Base-by-base conservation (phyloP, 2,888 invertebrate species). In the Hypomecis punctinalis region DNA sequence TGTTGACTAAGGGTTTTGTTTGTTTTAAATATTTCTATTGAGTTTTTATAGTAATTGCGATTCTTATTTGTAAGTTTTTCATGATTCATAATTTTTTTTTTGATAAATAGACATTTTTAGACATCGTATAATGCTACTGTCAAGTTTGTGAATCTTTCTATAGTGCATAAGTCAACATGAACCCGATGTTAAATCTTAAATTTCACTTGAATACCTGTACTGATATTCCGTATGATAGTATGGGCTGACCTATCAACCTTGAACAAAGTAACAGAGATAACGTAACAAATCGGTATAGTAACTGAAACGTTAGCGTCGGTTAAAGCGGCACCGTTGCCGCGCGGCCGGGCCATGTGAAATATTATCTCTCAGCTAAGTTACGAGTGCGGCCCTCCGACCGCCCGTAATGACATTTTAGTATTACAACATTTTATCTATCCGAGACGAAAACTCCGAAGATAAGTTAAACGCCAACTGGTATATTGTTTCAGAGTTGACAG, bases 401-500 rank as follows among this genome's bases (percentile, higher is more conserved):
- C 86, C 85, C 88, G 87, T 90, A 91, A 92, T 92, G 91, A 91
- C 91, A 91, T 91, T 92, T 92, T 90, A 91, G 90, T 91, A 89
- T 88, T 91, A 91, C 90, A 91, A 89, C 90, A 87, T 85, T 89
- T 90, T 92, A 92, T 92, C 91, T 90, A 88, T 83, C 85, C 83
- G 84, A 87, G 87, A 89, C 89, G 89, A 91, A 90, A 91, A 91
- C 86, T 89, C 81, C 80, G 76, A 74, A 92, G 92, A 91, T 92
- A 91, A 91, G 84, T 89, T 91, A 91, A 92, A 91, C 92, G 89
- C 86, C 88, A 87, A 88, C 88, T 86, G 86, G 89, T 91, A 90
- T 91, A 92, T 92, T 91, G 92, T 92, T 91, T 92, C 90, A 89
- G 83, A 88, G 87, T 84, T 88, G 89, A 90, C 91, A 88, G 89